These are phyloP conservation scores for Sialia sialis DNA, from an alignment of 2,113 vertebrate genomes.

Conservation along the genomic window DNA sequence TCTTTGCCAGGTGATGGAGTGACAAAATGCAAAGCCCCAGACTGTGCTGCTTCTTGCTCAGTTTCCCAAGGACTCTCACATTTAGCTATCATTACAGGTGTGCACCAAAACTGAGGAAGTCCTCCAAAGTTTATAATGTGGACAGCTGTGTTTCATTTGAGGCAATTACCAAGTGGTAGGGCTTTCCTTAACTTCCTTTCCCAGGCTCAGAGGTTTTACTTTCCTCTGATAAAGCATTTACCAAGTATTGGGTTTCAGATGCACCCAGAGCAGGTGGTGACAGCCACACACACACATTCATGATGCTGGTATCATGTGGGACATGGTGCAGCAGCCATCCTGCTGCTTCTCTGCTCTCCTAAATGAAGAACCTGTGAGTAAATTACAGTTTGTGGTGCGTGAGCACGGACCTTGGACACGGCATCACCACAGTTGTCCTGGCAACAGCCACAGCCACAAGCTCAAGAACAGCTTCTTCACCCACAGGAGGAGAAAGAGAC, in stretches of 20 bases:
- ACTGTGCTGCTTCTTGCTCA: neutral
- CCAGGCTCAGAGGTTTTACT: neutral
- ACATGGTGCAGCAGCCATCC: neutral
- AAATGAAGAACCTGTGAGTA: slow-evolving; percentile 19
- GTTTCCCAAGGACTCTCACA: neutral
- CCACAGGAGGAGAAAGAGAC: neutral
- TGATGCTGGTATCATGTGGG: neutral
- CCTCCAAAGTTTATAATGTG: neutral
- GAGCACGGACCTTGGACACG: neutral
- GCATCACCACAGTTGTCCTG: slow-evolving; percentile 49
- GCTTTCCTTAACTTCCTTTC: neutral
- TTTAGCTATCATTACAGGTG: neutral
- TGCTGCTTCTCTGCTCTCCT: neutral
- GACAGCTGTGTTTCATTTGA: neutral
- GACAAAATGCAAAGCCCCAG: neutral
- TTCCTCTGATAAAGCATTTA: neutral
- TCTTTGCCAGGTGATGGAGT: neutral
- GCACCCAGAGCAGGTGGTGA: neutral
- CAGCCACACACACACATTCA: neutral
- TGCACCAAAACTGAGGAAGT: neutral
- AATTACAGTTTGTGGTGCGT: slow-evolving; percentile 25
- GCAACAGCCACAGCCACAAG: slow-evolving; percentile 45
- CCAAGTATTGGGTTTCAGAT: neutral
- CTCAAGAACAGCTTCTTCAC: neutral
- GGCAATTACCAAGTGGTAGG: neutral